Percentiles rank a stretch among this genome's conserved stretches.
Conservation (phyloP, 1,140 invertebrate genomes). For the Drosophila elegans region DNA sequence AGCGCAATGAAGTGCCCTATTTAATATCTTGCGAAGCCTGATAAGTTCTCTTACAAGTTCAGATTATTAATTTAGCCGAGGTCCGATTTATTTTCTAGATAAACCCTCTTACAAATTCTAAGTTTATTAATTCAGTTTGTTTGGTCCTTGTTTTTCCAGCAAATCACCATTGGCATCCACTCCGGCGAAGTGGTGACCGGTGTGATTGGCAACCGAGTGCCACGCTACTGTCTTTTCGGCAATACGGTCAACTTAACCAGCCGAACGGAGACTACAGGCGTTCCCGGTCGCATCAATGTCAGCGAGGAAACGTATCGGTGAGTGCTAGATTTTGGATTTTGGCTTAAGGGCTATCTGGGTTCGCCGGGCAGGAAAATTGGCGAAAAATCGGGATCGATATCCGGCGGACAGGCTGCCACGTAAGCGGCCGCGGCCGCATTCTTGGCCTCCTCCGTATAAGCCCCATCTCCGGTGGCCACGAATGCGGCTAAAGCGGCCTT, state of each 20-base stretch:
- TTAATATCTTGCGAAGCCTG: constrained; percentile 20
- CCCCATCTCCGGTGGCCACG: constrained; percentile 55
- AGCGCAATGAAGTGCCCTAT: constrained; percentile 67
- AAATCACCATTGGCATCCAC: constrained; percentile 98
- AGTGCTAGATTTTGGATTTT: constrained; percentile 54
- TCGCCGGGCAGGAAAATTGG: constrained; percentile 23
- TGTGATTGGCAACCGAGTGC: constrained; percentile 98
- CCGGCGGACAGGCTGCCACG: constrained; percentile 33
- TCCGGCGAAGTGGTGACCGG: constrained; percentile 98
- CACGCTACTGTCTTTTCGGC: constrained; percentile 98
- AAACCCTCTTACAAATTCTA: constrained; percentile 35
- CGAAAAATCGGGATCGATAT: constrained; percentile 24
- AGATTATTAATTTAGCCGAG: constrained; percentile 14
- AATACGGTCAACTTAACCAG: constrained; percentile 98
- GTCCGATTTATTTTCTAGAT: constrained; percentile 21
- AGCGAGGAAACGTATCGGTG: constrained; percentile 97
- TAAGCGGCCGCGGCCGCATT: constrained; percentile 61
- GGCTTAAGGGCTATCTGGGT: constrained; percentile 24
- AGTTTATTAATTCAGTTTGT: constrained; percentile 16
- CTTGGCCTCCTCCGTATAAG: constrained; percentile 55
- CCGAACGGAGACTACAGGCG: constrained; percentile 97
- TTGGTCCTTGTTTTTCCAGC: constrained; percentile 85
- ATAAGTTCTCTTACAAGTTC: constrained; percentile 31
- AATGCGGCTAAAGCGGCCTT: constrained; percentile 69
- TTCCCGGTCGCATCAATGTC: constrained; percentile 96